These are phyloP conservation scores for Xiphorhynchus erythropygius DNA, from an alignment of 2,797 vertebrate genomes.

Conservation along the genomic window DNA sequence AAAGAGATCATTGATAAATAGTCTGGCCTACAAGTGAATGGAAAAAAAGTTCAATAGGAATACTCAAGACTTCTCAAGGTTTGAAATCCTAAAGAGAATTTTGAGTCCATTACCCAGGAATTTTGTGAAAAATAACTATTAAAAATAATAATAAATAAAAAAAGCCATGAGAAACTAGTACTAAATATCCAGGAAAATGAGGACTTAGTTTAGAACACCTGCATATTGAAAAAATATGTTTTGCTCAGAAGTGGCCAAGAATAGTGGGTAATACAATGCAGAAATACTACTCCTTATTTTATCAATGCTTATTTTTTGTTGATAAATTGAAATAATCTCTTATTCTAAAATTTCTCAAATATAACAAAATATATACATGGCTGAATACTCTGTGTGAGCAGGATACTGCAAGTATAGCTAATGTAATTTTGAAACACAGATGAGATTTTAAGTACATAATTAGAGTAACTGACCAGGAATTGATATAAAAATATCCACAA, in stretches of 20 bases:
- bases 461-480: not conserved
- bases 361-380: not conserved
- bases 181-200: not conserved
- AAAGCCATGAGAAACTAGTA: accelerated
- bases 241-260: not conserved
- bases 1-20: not conserved
- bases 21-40: not conserved
- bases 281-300: not conserved
- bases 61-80: not conserved
- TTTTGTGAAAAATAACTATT: not conserved
- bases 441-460: not conserved
- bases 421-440: not conserved
- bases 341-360: not conserved
- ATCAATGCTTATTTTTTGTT: not conserved
- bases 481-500: not conserved
- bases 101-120: not conserved
- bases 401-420: not conserved
- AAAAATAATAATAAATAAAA: not conserved
- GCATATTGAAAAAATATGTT: not conserved
- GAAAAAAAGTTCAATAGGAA: not conserved
- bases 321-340: not conserved
- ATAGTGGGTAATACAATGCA: not conserved
- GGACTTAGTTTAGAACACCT: not conserved
- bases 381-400: not conserved
- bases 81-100: not conserved